Evolutionary conservation across 2,888 invertebrate species (phyloP).

Genomic region (Macropis europaea): DNA sequence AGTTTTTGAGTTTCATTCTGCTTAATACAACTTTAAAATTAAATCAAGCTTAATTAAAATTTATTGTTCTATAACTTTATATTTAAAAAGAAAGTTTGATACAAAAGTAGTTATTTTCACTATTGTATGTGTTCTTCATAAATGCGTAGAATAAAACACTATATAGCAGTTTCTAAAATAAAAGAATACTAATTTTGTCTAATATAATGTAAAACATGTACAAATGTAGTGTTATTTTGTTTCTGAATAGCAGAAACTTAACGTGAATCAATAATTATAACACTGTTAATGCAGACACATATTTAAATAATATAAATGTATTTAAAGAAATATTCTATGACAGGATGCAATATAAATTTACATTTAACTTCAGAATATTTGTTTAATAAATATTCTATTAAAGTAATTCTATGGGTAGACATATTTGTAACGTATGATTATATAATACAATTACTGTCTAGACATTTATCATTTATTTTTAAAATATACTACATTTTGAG

Average conservation of each 20-base stretch:
- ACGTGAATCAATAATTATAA: no score
- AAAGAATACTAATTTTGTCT: no score
- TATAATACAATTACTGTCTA: background rate
- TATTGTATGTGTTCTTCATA: slow-evolving; percentile 20
- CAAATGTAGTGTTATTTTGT: no score
- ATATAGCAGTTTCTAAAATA: no score
- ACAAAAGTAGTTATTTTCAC: background rate
- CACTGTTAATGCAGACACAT: no score
- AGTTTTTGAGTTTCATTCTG: no score
- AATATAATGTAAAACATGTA: no score
- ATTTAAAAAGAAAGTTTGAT: background rate
- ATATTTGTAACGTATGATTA: background rate
- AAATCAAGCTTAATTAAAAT: background rate
- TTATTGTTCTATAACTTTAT: background rate
- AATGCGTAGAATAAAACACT: background rate
- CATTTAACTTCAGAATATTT: background rate
- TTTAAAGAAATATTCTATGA: background rate
- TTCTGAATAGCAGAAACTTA: no score
- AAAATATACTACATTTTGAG: background rate
- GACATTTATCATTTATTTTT: background rate
- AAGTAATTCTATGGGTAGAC: background rate
- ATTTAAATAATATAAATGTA: no score
- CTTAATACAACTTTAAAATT: background rate
- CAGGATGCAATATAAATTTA: background rate
- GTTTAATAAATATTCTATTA: background rate